Conservation (phyloP, 2,888 invertebrate genomes). For the Leucozona laternaria region DNA sequence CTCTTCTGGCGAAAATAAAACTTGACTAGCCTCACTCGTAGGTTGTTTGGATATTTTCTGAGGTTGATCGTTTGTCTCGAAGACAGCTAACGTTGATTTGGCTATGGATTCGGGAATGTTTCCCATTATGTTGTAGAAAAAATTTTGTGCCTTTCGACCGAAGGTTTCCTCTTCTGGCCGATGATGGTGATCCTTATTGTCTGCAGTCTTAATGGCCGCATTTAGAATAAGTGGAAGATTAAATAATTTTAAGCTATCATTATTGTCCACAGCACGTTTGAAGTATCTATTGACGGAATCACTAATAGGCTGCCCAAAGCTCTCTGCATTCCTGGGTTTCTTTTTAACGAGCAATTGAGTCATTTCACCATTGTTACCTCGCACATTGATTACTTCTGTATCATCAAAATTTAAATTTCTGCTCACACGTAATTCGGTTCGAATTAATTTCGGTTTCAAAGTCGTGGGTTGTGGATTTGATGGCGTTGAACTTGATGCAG, state of each 20-base stretch:
- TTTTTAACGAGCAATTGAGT: constrained; percentile 70
- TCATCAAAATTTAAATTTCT: constrained; percentile 66
- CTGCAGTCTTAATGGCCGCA: constrained; percentile 43
- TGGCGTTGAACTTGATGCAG: constrained; percentile 20
- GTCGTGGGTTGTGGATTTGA: constrained; percentile 16
- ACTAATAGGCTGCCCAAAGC: constrained; percentile 45
- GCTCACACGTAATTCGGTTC: constrained; percentile 68
- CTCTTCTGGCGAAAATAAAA: constrained; percentile 81
- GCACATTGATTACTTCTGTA: constrained; percentile 64
- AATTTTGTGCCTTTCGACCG: constrained; percentile 42
- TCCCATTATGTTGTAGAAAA: constrained; percentile 71
- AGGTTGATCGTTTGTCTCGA: constrained; percentile 44
- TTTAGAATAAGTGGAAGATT: constrained; percentile 65
- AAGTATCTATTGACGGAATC: constrained; percentile 61
- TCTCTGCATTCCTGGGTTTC: constrained; percentile 55
- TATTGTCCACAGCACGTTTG: constrained; percentile 60
- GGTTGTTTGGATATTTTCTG: constrained; percentile 33
- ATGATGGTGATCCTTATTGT: constrained; percentile 27
- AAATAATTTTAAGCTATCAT: constrained; percentile 60
- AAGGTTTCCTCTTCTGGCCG: constrained; percentile 24
- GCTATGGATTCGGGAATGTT: constrained; percentile 67
- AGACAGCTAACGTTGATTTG: constrained; percentile 58
- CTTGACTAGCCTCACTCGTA: constrained; percentile 25
- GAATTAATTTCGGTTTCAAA: constrained; percentile 63
- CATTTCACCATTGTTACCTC: constrained; percentile 71